These are phyloP conservation scores for Coracopsis vasa DNA, from an alignment of 2,113 vertebrate genomes.

Conservation along the genomic window DNA sequence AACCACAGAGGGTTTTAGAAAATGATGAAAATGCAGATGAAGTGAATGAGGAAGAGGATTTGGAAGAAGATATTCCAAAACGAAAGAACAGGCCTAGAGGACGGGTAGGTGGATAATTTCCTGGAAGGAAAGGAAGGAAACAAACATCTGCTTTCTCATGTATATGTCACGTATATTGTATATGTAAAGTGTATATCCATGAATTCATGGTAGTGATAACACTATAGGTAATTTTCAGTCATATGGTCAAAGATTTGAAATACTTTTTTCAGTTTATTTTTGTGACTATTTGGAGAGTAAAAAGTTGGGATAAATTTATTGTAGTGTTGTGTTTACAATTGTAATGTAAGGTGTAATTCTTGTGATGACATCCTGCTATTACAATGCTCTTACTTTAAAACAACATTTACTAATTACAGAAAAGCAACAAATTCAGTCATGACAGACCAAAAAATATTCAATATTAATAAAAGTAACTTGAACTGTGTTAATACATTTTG, in stretches of 20 bases:
- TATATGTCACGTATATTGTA: not conserved
- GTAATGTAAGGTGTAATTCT: not conserved
- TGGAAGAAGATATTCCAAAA: constrained; percentile 95
- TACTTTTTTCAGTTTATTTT: not conserved
- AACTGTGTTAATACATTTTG: not conserved
- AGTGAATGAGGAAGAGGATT: constrained; percentile 93
- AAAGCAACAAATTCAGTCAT: not conserved
- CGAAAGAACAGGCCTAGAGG: constrained; percentile 94
- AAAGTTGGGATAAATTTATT: not conserved
- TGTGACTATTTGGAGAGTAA: not conserved
- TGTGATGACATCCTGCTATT: not conserved
- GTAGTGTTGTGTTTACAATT: not conserved
- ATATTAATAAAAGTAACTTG: not conserved
- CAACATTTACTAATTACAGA: not conserved
- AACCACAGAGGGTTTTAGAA: constrained; percentile 89
- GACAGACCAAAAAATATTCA: not conserved
- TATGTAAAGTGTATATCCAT: not conserved
- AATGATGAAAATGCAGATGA: constrained; percentile 95
- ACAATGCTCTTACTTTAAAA: not conserved
- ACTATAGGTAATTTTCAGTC: not conserved
- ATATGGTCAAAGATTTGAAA: not conserved
- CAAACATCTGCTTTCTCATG: not conserved
- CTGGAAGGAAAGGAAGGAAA: not conserved
- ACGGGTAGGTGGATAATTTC: constrained; percentile 80
- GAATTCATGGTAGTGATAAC: not conserved